A percentile compares a stretch with the other conserved stretches of the same genome.
phyloP scores from a whole-genome alignment of 2,113 vertebrate species.

The Tauraco erythrolophus region DNA sequence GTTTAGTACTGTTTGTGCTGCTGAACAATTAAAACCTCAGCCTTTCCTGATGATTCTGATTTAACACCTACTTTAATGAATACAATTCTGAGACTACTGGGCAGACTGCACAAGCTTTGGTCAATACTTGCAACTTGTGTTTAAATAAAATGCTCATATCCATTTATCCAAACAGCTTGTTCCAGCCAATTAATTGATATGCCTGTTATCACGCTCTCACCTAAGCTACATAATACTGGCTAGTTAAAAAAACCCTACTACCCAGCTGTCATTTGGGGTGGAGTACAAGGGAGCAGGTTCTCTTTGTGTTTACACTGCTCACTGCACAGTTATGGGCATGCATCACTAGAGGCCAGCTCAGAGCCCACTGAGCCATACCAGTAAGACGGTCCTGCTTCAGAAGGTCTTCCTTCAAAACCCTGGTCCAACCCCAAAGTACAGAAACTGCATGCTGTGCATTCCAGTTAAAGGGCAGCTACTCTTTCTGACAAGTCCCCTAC shows the following conservation, averaged over 20 bases:
- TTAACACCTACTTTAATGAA: not conserved
- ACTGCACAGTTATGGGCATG: fast-evolving
- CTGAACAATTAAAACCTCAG: not conserved
- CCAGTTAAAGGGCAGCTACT: not conserved
- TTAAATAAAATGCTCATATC: not conserved
- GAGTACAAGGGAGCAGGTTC: not conserved
- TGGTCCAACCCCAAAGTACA: too few relatives aligned
- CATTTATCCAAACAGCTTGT: not conserved
- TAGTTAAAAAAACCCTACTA: not conserved
- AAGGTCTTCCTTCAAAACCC: not conserved
- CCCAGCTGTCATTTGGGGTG: not conserved
- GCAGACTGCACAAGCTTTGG: not conserved
- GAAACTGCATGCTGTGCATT: not conserved
- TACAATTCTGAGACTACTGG: not conserved
- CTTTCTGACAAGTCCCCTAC: not conserved
- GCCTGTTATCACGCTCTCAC: not conserved
- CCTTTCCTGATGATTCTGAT: not conserved
- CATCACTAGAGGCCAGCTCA: not conserved
- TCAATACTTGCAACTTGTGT: not conserved
- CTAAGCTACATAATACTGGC: not conserved
- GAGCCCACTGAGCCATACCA: not conserved
- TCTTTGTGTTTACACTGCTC: not conserved
- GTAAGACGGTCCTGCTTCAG: not conserved
- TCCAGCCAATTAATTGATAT: not conserved
- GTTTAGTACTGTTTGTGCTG: not conserved